Base-by-base conservation (phyloP, 2,797 vertebrate genomes). In the Agapornis canus region DNA sequence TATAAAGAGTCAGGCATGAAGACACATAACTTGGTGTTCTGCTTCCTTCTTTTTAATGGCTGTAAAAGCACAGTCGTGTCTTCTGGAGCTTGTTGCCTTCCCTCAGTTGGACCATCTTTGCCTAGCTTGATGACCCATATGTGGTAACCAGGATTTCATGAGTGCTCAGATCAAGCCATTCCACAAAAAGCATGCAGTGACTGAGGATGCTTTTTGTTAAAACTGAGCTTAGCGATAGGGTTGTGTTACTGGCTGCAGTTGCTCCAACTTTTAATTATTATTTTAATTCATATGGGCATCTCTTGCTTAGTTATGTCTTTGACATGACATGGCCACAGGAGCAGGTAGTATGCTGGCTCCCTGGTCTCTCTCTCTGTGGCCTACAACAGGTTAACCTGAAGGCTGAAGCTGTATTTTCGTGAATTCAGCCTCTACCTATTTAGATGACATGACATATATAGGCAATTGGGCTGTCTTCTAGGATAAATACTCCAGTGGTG, bases 11-110 rank as follows among this genome's bases (percentile, higher is more conserved):
- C 54, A 42, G 21, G 4, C 9, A 6, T 47, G n/a, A 75, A 68
- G 26, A 54, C 4, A 2, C 3, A 11, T 43, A 16, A 27, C n/a
- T 75, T 3, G 0, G 0, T 2, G 0, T 78, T 85, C 47, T 75
- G 7, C 13, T 42, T 5, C 25, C 11, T 92, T 68, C 26, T 59
- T 19, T 79, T 32, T 68, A 31, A 66, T 77, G 45, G 7, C 27
- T 89, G 0, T 66, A 57, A 66, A 89, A 80, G 45, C 59, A 37
- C 3, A 57, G 21, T 32, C 11, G 1, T 35, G 15, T 51, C 14
- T 63, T 75, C 26, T 84, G 26, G 19, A 31, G 3, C 29, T 9
- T 82, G 10, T 65, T 11, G 3, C 39, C 17, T 82, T 79, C 70
- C 27, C 27, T 86, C 47, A 47, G 17, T 2, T 83, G 51, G 39